Evolutionary conservation across 2,888 invertebrate genomes (phyloP), one percentile per base, ranked within the genome.

Genomic region (Meandrusa payeni): DNA sequence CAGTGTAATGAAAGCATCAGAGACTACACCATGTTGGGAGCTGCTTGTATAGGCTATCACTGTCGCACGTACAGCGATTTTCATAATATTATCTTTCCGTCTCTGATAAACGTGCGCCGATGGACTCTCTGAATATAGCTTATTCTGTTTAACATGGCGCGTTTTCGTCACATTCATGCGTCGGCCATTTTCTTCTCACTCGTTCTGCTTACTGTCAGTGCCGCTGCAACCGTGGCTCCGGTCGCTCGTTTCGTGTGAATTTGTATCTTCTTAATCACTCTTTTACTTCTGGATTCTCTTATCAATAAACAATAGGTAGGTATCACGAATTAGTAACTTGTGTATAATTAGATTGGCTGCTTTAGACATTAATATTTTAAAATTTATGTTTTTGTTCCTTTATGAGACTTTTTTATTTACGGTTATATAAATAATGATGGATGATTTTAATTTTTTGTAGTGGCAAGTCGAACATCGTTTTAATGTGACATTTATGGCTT

Each of bases 171-270:
- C 51, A 60, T 54, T 45, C 53, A 57, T 47, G 52, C 52, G 72
- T 61, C 76, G 55, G 83, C 86, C 83, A 85, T 86, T 83, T 86
- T 85, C 82, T 86, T 87, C 86, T 83, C 79, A 75, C 72, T 80
- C 74, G 68, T 72, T 76, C 77, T 73, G 66, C 70, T 69, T 52
- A 58, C 55, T 66, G 71, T 71, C 76, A 86, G 86, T 87, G 64
- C 63, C 48, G 64, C 51, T 55, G 61, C 52, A 64, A 59, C 64
- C 76, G 77, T 63, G 76, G 50, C 51, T 58, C 57, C 40, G 74
- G 55, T 48, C 60, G 63, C 69, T 56, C 63, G 86, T 70, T 49
- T 61, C 49, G 69, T 63, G 59, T 51, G 43, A 47, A 58, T 52
- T 51, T 51, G 59, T 57, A 65, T 76, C 80, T 83, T 78, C 82